A percentile compares a stretch with the other conserved stretches of the same genome.
These are phyloP conservation scores for Semnornis frantzii DNA, from an alignment of 2,113 vertebrate genomes.

Conservation along the genomic window DNA sequence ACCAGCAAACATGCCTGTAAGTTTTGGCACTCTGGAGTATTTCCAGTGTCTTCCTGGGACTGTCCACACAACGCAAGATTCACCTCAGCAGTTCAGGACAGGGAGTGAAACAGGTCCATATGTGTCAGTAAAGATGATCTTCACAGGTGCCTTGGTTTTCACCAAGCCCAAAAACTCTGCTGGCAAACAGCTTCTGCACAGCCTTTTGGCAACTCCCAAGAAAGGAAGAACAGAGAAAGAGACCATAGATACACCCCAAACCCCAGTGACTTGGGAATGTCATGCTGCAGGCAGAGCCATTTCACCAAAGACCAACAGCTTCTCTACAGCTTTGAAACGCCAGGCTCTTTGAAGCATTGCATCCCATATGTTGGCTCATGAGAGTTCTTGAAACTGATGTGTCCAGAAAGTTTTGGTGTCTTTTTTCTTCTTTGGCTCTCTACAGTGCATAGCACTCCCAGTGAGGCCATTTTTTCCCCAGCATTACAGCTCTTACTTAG, in stretches of 20 bases:
- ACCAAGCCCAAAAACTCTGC: background rate
- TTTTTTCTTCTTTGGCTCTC: background rate
- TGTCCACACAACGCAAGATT: background rate
- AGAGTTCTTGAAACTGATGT: background rate
- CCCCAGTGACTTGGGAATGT: background rate
- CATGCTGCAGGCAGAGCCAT: background rate
- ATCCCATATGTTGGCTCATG: background rate
- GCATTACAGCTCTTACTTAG: background rate
- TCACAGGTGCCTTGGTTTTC: accelerated
- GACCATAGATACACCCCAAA: background rate
- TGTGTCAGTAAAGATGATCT: background rate
- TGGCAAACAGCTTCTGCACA: background rate
- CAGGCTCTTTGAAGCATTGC: background rate
- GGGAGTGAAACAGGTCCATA: background rate
- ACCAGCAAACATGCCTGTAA: background rate
- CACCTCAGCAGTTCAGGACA: background rate
- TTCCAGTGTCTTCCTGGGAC: background rate
- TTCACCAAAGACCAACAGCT: background rate
- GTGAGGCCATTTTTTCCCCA: background rate
- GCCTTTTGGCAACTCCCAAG: background rate
- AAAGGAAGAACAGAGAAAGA: background rate
- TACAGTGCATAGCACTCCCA: background rate
- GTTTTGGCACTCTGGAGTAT: background rate
- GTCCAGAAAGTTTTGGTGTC: background rate
- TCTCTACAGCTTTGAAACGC: background rate